These are phyloP conservation scores for Galaxias olidus DNA, from an alignment of 2,797 vertebrate species.

Conservation along the genomic window DNA sequence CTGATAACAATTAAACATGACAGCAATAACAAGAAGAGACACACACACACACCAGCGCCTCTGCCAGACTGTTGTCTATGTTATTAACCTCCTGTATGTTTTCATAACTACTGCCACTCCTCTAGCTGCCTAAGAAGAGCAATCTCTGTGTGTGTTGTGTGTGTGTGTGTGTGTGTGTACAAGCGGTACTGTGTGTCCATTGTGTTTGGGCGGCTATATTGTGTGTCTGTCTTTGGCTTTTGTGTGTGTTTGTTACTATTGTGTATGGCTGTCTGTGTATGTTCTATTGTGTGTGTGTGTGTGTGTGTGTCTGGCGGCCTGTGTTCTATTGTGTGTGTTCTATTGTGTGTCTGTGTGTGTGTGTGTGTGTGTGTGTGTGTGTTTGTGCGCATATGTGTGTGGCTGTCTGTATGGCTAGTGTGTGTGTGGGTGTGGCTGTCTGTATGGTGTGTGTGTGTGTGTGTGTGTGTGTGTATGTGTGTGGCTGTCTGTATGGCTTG, in stretches of 20 bases:
- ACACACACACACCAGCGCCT: too few species aligned
- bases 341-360: slow-evolving; percentile 25
- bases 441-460: slow-evolving; percentile 19
- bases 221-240: too few species aligned
- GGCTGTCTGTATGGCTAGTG: too few species aligned
- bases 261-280: too few species aligned
- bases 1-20: slow-evolving; percentile 33
- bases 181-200: slow-evolving; percentile 11
- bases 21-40: background rate
- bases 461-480: slow-evolving; percentile 22
- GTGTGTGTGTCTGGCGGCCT: slow-evolving; percentile 11
- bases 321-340: slow-evolving; percentile 19
- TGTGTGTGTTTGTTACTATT: too few species aligned
- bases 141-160: slow-evolving; percentile 20
- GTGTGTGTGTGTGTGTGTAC: slow-evolving; percentile 18
- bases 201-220: too few species aligned
- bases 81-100: too few species aligned
- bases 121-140: too few species aligned
- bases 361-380: slow-evolving; percentile 16
- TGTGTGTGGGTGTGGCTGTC: slow-evolving; percentile 18
- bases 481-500: slow-evolving; percentile 12
- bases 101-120: too few species aligned
- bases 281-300: slow-evolving; percentile 26
- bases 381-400: too few species aligned
- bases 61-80: too few species aligned